Evolutionary conservation across 2,888 invertebrate genomes (phyloP), one percentile per base, ranked within the genome.

Genomic region (Automeris io): DNA sequence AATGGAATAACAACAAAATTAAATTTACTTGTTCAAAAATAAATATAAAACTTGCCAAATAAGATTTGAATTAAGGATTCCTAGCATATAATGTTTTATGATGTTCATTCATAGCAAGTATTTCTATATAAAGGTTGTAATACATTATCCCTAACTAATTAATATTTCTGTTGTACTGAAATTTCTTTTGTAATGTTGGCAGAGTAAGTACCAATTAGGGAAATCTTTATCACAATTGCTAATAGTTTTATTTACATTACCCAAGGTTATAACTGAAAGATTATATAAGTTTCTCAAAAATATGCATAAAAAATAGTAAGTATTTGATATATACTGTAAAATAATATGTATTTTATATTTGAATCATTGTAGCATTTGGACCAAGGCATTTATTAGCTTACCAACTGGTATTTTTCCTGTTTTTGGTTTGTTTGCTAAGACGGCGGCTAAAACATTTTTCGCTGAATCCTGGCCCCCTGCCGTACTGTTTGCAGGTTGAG

Each of bases 351-450:
- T 11, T 18, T 26, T 7, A 24, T 25, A 5, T 23, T 1, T 8
- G 5, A 18, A 6, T 5, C 16, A 8, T 31, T 11, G 4, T 16
- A 26, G 18, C 25, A 22, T 12, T 40, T 9, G 23, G 11, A 16
- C n/a, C 9, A 26, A 11, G 9, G 7, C 12, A 22, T 35, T 22
- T 18, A 33, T 35, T 29, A 18, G 57, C 86, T 77, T 70, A 87
- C 87, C 87, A 63, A 82, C 75, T 57, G 86, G 86, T 53, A 83
- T 83, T 75, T 85, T 85, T 29, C 83, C 82, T 47, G 74, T 75
- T 66, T 86, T 87, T 2, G 83, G 82, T 64, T 75, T 85, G 65
- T 86, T 87, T 52, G 81, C 73, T 57, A 87, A 70, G 43, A 87
- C 85, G 5, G 83, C 85, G 36, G 87, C 85, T 55, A 87, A 61